These are phyloP conservation scores for Aurelia coerulea DNA, from an alignment of 30 jellyfish, hydroid and myxozoan species.

Conservation along the genomic window DNA sequence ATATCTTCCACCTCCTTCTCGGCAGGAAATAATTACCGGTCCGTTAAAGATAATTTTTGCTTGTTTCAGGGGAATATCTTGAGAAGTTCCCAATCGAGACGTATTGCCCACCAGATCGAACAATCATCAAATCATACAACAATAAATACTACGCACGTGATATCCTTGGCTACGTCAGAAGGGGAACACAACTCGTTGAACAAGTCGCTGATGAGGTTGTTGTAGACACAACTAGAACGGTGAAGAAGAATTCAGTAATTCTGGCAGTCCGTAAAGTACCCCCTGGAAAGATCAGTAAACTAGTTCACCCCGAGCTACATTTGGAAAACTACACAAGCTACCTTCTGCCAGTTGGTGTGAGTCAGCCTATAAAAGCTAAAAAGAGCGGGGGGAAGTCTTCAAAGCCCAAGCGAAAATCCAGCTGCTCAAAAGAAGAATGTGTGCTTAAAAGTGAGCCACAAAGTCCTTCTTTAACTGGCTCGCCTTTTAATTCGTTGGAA, in stretches of 20 bases:
- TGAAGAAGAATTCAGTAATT: conserved; percentile 61
- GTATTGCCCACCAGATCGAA: conserved; percentile 81
- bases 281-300: conserved; percentile 96
- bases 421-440: conserved; percentile 36
- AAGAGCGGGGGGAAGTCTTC: conserved; percentile 16
- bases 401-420: conserved; percentile 35
- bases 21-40: no score
- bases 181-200: conserved; percentile 97
- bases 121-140: conserved; percentile 68
- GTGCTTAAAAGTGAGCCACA: conserved; percentile 35
- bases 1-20: no score
- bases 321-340: conserved; percentile 88
- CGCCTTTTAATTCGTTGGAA: conserved; percentile 2
- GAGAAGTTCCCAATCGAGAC: conserved; percentile 85
- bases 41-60: not conserved
- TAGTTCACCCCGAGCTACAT: conserved; percentile 91
- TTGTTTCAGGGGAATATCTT: conserved; percentile 69
- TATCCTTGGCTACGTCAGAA: conserved; percentile 88
- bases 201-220: conserved; percentile 80
- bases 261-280: conserved; percentile 97
- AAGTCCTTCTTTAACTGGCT: conserved; percentile 23
- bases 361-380: conserved; percentile 50
- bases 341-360: conserved; percentile 72
- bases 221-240: conserved; percentile 87
- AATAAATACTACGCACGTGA: conserved; percentile 88